Percentiles rank a stretch among this genome's conserved stretches.
Evolutionary conservation across 1,140 invertebrate genomes (phyloP).

Genomic region (Gonatopus flavifemur): DNA sequence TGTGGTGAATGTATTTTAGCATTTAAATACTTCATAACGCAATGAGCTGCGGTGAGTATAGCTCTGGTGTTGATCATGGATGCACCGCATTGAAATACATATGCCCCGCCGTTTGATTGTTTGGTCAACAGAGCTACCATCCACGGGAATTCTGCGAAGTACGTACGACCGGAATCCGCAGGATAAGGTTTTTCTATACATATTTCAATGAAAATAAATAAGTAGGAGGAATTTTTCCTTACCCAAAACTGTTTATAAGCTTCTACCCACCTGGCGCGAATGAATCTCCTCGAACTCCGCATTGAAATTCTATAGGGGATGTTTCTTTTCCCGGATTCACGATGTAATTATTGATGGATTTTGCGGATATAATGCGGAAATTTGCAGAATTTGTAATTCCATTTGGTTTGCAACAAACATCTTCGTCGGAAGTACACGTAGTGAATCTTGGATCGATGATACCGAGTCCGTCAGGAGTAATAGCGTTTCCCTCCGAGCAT

Average conservation of each 20-base stretch:
- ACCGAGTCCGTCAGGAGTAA: conserved; percentile 29
- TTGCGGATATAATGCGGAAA: not conserved
- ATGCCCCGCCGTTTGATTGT: conserved; percentile 21
- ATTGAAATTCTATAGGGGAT: too few relatives aligned
- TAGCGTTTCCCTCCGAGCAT: conserved; percentile 29
- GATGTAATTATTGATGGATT: too few relatives aligned
- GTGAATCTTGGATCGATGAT: conserved; percentile 46
- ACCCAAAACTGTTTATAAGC: too few relatives aligned
- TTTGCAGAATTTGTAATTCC: not conserved
- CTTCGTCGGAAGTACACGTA: conserved; percentile 28
- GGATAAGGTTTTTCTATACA: conserved; percentile 29
- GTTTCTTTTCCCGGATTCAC: too few relatives aligned
- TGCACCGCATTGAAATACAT: conserved; percentile 54
- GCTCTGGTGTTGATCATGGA: conserved; percentile 57
- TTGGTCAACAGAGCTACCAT: conserved; percentile 55
- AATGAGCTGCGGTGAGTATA: conserved; percentile 62
- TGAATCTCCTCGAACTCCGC: too few relatives aligned
- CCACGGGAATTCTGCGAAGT: conserved; percentile 65
- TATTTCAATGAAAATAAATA: too few relatives aligned
- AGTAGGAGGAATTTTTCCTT: too few relatives aligned
- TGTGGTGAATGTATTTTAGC: not conserved
- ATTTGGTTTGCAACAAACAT: conserved; percentile 41
- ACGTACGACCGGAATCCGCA: conserved; percentile 32
- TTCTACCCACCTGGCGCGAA: too few relatives aligned
- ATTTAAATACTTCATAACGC: conserved; percentile 44